Evolutionary conservation across 2,888 invertebrate genomes (phyloP), one percentile per base, ranked within the genome.

Genomic region (Argyresthia albistria): DNA sequence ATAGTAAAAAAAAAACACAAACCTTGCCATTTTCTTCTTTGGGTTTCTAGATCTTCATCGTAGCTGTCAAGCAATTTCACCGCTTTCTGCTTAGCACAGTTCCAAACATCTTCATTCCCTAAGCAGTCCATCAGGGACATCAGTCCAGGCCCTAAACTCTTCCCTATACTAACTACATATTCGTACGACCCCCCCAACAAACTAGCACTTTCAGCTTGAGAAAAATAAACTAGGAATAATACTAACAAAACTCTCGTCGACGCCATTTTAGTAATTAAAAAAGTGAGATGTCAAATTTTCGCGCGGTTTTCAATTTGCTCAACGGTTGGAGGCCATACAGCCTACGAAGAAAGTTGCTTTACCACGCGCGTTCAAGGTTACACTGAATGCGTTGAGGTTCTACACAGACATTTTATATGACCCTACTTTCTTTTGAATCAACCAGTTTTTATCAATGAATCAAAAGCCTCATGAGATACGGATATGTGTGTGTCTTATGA

Each of bases 111-210:
- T 0, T 77, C 68, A 9, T 83, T 75, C 0, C 80, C 73, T 39
- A 90, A 78, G 67, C 91, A 91, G 56, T 89, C 79, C 53, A 89
- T 66, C 51, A 90, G 65, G 3, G 88, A 80, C 73, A 89, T 69
- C 50, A 90, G 81, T 69, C 86, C 88, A 1, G 90, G 89, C 37
- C 82, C 82, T 43, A 84, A 61, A 64, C 62, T 80, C 53, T 78
- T 82, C 0, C 84, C 81, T 4, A 81, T 64, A 66, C 65, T 81
- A 60, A 80, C 64, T 8, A 86, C 72, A 70, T 82, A 84, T 25
- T 81, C 80, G 52, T 82, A 86, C 0, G 83, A 79, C 1, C 66
- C 66, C 15, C 84, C 86, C 0, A 81, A 63, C 6, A 83, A 61
- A 58, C 73, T 70, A 0, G 72, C 81, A 77, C 83, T 76, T 8